A percentile compares a stretch with the other conserved stretches of the same genome.
These are phyloP conservation scores for Timema cristinae DNA, from an alignment of 2,888 invertebrate genomes.

Conservation along the genomic window DNA sequence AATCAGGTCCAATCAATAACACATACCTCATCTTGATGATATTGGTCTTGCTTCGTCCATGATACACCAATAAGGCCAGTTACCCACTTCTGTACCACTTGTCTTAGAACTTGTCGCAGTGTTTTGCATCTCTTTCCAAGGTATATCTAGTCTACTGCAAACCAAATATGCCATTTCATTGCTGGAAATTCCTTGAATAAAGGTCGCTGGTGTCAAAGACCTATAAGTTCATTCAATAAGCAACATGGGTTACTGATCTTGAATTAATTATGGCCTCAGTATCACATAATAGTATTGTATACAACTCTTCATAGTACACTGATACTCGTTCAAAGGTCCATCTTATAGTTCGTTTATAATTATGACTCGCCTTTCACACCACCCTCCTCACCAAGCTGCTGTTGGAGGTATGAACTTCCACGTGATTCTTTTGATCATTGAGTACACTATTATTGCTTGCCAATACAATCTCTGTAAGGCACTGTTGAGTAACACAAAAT, in stretches of 20 bases:
- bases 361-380: neutral
- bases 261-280: neutral
- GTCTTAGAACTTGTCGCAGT: neutral
- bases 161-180: neutral
- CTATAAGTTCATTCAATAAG: neutral
- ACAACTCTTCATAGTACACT: neutral
- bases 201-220: neutral
- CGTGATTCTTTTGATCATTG: neutral
- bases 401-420: conserved; percentile 4
- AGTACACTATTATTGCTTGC: neutral
- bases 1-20: neutral
- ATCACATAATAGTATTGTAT: neutral
- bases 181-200: neutral
- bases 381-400: neutral
- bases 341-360: neutral
- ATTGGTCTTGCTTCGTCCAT: neutral
- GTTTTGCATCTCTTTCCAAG: neutral
- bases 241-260: neutral
- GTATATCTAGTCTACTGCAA: neutral
- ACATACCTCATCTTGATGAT: neutral
- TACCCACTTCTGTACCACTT: neutral
- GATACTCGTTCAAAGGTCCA: neutral
- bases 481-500: neutral
- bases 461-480: neutral
- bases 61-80: neutral